Conservation (phyloP, 2,797 vertebrate genomes). For the Clarias laeviceps region DNA sequence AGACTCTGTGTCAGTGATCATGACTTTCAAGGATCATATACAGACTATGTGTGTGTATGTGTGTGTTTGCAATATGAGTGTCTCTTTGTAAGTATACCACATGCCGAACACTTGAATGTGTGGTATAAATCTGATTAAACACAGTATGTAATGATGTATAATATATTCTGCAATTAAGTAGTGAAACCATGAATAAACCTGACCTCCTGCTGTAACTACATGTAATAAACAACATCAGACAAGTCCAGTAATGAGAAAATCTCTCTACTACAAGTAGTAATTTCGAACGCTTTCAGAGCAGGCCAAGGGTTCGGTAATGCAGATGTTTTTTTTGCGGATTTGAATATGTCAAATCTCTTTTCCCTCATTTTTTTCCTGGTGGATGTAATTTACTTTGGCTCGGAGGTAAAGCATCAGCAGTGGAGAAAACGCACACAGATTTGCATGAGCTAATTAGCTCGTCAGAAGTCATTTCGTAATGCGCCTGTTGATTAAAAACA, state of each 20-base stretch:
- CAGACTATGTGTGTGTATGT: background rate
- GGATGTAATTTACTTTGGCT: slow-evolving; percentile 54
- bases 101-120: background rate
- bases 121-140: background rate
- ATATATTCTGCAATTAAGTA: slow-evolving; percentile 29
- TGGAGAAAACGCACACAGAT: slow-evolving; percentile 64
- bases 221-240: slow-evolving; percentile 34
- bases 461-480: slow-evolving; percentile 71
- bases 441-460: slow-evolving; percentile 77
- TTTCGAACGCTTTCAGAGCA: slow-evolving; percentile 24
- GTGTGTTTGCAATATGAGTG: background rate
- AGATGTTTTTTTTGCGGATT: slow-evolving; percentile 48
- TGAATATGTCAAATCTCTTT: slow-evolving; percentile 48
- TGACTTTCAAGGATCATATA: background rate
- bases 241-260: slow-evolving; percentile 28
- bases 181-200: slow-evolving; percentile 30
- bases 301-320: slow-evolving; percentile 50
- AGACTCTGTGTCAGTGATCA: slow-evolving; percentile 2
- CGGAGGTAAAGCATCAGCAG: slow-evolving; percentile 56
- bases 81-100: background rate
- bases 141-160: background rate
- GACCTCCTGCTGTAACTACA: slow-evolving; percentile 21
- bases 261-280: slow-evolving; percentile 31
- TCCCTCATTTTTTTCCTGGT: slow-evolving; percentile 22
- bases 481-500: slow-evolving; percentile 75